phyloP scores from a whole-genome alignment of 2,888 invertebrate genomes.

The Leptopilina drosophilae region DNA sequence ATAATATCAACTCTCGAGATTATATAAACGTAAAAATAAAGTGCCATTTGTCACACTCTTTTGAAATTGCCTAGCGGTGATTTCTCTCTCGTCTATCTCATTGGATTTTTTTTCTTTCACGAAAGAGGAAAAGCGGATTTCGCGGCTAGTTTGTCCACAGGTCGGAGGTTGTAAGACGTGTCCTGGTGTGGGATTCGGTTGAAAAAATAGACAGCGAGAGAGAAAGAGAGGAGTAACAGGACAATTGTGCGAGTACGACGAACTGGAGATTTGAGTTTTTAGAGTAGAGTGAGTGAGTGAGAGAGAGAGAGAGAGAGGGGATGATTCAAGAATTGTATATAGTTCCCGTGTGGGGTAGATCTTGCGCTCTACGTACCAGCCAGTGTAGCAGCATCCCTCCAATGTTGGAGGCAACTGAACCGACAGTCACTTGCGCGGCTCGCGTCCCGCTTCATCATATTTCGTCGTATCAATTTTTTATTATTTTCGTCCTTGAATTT shows the following conservation, averaged over 20 bases:
- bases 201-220: neutral
- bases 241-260: slow-evolving; percentile 26
- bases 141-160: slow-evolving; percentile 33
- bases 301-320: neutral
- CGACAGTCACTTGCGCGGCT: slow-evolving; percentile 75
- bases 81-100: neutral
- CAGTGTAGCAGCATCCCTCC: slow-evolving; percentile 72
- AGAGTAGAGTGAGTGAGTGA: too few species aligned
- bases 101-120: neutral
- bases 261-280: slow-evolving; percentile 18
- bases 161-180: slow-evolving; percentile 11
- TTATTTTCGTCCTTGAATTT: neutral
- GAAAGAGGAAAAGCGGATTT: slow-evolving; percentile 30
- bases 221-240: neutral
- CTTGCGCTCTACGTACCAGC: slow-evolving; percentile 74
- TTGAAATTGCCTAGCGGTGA: slow-evolving; percentile 11
- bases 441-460: slow-evolving; percentile 68
- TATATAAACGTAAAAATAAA: neutral
- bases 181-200: slow-evolving; percentile 14
- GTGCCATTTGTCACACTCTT: neutral
- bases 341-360: slow-evolving; percentile 66
- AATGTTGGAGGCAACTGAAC: slow-evolving; percentile 63
- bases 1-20: too few species aligned
- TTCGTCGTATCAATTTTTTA: slow-evolving; percentile 26
- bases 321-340: slow-evolving; percentile 26